Evolutionary conservation across 2,113 vertebrate genomes (phyloP).

Genomic region (Spilogale gracilis): DNA sequence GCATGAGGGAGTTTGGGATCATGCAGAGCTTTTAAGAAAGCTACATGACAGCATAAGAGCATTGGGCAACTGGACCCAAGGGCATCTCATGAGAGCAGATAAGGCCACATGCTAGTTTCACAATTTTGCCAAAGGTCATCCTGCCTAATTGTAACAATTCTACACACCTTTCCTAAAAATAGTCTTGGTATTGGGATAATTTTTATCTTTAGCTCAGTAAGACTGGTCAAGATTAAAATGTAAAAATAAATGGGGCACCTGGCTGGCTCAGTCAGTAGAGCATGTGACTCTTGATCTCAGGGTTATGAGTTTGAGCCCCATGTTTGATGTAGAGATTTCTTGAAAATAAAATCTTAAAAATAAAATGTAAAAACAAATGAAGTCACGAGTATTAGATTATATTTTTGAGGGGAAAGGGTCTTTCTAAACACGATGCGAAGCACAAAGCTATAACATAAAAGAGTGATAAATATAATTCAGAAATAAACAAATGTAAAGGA

Average conservation of each 20-base stretch:
- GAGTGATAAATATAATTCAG: background rate
- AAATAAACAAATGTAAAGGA: background rate
- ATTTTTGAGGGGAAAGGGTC: background rate
- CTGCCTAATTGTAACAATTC: background rate
- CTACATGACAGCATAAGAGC: background rate
- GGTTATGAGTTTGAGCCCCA: too few species aligned
- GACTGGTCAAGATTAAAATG: background rate
- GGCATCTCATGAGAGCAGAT: background rate
- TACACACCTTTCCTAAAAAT: conserved; percentile 36
- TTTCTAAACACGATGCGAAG: conserved; percentile 2
- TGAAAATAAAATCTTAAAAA: too few species aligned
- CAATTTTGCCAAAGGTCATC: background rate
- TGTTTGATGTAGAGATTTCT: too few species aligned
- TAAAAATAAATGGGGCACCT: background rate
- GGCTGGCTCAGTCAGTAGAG: too few species aligned
- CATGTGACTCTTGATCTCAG: too few species aligned
- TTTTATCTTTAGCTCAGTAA: conserved; percentile 49
- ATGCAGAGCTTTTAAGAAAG: background rate
- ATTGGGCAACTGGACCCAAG: background rate
- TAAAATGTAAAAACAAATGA: background rate
- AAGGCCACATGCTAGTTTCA: background rate
- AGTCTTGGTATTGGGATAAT: background rate
- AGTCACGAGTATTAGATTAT: background rate
- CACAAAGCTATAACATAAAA: background rate
- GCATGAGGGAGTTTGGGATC: background rate